A percentile compares a stretch with the other conserved stretches of the same genome.
Conservation (phyloP, 2,797 vertebrate genomes). For the Chelonia mydas region DNA sequence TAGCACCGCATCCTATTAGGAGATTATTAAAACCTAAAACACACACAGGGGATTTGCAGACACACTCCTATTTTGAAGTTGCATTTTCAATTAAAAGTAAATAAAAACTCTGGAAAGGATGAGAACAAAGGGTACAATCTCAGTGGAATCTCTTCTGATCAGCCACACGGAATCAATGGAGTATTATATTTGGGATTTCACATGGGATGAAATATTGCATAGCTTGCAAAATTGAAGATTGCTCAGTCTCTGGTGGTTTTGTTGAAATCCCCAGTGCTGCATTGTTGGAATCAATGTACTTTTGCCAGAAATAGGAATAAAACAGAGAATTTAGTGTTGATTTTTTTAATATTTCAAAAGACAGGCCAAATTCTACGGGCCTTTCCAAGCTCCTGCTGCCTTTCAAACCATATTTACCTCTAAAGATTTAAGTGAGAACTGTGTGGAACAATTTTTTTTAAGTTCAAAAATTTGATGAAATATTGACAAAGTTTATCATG, state of each 20-base stretch:
- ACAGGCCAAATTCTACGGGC: background rate
- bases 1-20: background rate
- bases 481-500: background rate
- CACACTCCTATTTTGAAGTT: background rate
- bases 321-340: background rate
- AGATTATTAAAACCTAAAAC: background rate
- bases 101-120: background rate
- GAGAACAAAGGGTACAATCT: background rate
- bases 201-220: background rate
- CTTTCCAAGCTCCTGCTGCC: background rate
- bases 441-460: background rate
- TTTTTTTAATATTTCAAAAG: background rate
- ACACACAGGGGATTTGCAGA: background rate
- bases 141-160: background rate
- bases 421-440: background rate
- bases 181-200: background rate
- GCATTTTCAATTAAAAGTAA: background rate
- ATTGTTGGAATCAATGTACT: background rate
- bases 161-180: background rate
- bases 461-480: background rate
- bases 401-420: background rate
- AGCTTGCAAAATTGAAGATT: background rate
- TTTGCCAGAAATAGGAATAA: background rate
- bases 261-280: background rate
- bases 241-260: background rate